These are phyloP conservation scores for Drosophila koepferae DNA, from an alignment of 2,888 invertebrate genomes.

Conservation along the genomic window DNA sequence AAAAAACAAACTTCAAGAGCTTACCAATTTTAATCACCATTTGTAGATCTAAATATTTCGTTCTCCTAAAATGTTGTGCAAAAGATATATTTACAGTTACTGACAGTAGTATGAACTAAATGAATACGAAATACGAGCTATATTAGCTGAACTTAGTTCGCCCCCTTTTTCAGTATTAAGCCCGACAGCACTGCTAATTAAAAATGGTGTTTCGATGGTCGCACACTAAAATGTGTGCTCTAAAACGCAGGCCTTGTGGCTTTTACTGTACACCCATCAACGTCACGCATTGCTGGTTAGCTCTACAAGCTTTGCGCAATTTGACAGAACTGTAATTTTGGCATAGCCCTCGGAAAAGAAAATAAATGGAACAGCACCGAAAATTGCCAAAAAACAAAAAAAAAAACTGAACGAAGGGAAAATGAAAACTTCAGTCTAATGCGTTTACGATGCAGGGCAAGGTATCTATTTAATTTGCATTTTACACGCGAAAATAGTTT, in stretches of 20 bases:
- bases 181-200: constrained; percentile 11
- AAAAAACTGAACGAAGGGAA: neutral
- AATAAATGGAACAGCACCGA: constrained; percentile 27
- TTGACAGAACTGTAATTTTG: constrained; percentile 47
- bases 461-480: constrained; percentile 74
- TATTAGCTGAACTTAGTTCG: neutral
- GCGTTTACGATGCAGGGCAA: constrained; percentile 27
- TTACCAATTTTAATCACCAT: constrained; percentile 75
- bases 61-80: neutral
- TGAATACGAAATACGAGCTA: too few species aligned
- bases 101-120: too few species aligned
- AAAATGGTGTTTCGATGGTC: constrained; percentile 1
- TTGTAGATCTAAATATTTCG: constrained; percentile 29
- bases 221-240: constrained; percentile 6
- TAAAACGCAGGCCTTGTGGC: neutral
- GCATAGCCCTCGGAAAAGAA: constrained; percentile 6
- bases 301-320: constrained; percentile 36
- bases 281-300: constrained; percentile 42
- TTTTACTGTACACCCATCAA: constrained; percentile 44
- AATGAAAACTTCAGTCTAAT: constrained; percentile 23
- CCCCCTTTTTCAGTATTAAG: neutral
- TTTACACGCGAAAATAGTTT: constrained; percentile 75
- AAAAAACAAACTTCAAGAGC: constrained; percentile 27
- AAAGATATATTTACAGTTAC: neutral
- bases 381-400: constrained; percentile 18